Conservation (phyloP, 2,797 vertebrate species). For the Streptopelia turtur region DNA sequence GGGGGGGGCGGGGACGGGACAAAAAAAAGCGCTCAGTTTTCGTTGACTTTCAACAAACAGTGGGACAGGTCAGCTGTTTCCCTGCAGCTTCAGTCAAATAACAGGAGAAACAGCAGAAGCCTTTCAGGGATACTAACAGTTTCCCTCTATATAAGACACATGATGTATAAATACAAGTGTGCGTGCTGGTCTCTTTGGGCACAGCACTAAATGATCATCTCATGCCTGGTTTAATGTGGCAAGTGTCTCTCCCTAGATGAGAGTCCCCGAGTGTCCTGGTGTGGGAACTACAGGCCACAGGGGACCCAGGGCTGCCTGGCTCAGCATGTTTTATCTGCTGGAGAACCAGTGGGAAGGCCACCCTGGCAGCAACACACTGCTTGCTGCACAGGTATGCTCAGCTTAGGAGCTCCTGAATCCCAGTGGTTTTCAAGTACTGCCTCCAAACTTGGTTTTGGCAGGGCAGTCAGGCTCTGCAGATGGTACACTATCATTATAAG, state of each 20-base stretch:
- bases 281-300: background rate
- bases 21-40: background rate
- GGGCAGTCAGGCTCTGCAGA: background rate
- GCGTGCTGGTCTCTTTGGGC: background rate
- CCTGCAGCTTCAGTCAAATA: background rate
- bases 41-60: background rate
- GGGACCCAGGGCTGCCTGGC: background rate
- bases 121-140: background rate
- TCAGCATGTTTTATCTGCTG: background rate
- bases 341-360: rapidly evolving
- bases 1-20: background rate
- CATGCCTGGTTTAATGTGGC: background rate
- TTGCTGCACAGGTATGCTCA: background rate
- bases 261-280: no score
- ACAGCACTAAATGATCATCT: background rate
- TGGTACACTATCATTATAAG: background rate
- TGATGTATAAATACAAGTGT: background rate
- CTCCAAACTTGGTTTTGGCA: background rate
- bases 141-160: rapidly evolving
- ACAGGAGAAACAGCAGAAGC: background rate
- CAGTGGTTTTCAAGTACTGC: background rate
- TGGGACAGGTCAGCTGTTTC: background rate
- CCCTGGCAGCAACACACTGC: rapidly evolving
- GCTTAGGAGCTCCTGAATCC: background rate
- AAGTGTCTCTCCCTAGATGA: background rate